Evolutionary conservation across 2,888 invertebrate genomes (phyloP), one percentile per base, ranked within the genome.

Genomic region (Mesopsocus fuscifrons): DNA sequence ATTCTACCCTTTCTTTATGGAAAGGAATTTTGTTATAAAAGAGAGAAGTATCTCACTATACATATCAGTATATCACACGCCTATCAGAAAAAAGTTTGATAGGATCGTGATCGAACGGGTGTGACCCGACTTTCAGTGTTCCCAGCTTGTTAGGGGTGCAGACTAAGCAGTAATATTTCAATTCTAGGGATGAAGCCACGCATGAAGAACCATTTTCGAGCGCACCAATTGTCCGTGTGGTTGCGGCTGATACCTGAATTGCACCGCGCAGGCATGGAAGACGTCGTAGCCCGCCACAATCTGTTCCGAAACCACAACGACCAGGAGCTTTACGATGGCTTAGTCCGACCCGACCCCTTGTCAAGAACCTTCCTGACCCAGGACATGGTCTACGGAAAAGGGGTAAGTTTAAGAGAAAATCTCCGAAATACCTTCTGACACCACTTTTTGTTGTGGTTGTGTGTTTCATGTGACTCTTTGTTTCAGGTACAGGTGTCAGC

Each of bases 221-320:
- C 92, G 2, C 91, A 92, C 62, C 89, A 92, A 58, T 69, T 94
- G 41, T 91, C 92, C 38, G 85, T 94, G 34, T 95, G 95, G 95
- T 64, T 92, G 6, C 79, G 92, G 4, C 71, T 94, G 5, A 83
- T 95, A 38, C 94, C 94, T 0, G 91, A 92, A 59, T 68, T 87
- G 0, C 85, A 87, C 58, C 68, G 84, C 43, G 52, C 54, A 22
- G 85, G 85, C 3, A 85, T 85, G 83, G 85, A 84, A 55, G 85
- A 85, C 59, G 84, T 83, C 6, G 80, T 82, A 34, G 77, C 81
- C 1, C 68, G 81, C 38, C 87, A 89, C 64, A 91, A 92, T 62
- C 71, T 89, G 50, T 85, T 92, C 63, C 73, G 80, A 50, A 81
- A 87, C 63, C 82, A 88, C 63, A 81, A 85, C 57, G 87, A 89